A percentile compares a stretch with the other conserved stretches of the same genome.
These are phyloP conservation scores for Drosophila pruinosa DNA, from an alignment of 1,140 invertebrate species.

Conservation along the genomic window DNA sequence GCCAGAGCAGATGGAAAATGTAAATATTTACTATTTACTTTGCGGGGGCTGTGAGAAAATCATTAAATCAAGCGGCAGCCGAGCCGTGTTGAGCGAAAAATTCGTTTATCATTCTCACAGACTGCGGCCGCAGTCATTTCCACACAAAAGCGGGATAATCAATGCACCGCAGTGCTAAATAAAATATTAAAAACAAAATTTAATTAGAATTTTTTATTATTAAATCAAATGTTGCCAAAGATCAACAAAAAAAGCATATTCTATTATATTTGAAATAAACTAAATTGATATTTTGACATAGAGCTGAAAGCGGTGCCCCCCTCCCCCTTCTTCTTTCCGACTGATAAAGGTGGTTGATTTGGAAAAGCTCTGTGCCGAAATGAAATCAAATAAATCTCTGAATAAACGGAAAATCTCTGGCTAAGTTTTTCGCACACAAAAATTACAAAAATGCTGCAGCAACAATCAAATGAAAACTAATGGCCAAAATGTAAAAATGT, in stretches of 20 bases:
- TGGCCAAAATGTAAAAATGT: conserved; percentile 75
- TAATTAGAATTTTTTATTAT: conserved; percentile 75
- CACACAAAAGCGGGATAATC: conserved; percentile 8
- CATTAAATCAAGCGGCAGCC: conserved; percentile 52
- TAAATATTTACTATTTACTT: conserved; percentile 70
- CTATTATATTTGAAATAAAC: conserved; percentile 27
- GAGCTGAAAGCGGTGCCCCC: not conserved
- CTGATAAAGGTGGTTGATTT: conserved; percentile 41
- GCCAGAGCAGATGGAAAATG: conserved; percentile 34
- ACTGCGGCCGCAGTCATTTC: not conserved
- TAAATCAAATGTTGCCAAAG: conserved; percentile 57
- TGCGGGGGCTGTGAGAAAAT: conserved; percentile 55
- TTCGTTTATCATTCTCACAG: conserved; percentile 22
- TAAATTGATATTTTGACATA: conserved; percentile 66
- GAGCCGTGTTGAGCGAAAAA: not conserved
- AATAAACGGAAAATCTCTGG: conserved; percentile 51
- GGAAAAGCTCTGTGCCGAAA: conserved; percentile 31
- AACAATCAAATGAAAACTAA: conserved; percentile 66
- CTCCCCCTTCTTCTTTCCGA: no score
- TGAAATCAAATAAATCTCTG: conserved; percentile 73
- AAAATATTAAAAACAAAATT: conserved; percentile 53
- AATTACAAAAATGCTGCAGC: conserved; percentile 45
- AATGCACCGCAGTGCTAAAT: conserved; percentile 37
- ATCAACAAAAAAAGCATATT: not conserved
- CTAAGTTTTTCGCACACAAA: conserved; percentile 40